phyloP scores from a whole-genome alignment of 2,113 vertebrate genomes.

The Hippocampus mohnikei region DNA sequence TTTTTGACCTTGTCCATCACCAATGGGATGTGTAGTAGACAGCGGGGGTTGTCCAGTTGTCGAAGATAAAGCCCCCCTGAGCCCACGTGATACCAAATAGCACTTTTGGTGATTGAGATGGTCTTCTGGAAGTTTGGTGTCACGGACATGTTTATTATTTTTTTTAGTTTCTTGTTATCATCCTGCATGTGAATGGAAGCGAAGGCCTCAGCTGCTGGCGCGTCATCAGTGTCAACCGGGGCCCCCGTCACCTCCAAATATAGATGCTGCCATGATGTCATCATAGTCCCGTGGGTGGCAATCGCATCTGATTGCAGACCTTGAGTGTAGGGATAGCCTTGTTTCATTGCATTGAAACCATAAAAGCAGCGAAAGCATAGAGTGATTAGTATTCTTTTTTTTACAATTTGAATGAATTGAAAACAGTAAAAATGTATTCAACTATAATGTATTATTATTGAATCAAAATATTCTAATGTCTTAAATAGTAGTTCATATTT shows the following conservation, averaged over 20 bases:
- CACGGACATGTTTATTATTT: constrained; percentile 18
- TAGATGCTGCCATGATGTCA: constrained; percentile 62
- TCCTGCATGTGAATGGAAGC: constrained; percentile 9
- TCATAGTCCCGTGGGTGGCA: constrained; percentile 23
- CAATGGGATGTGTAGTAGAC: constrained; percentile 15
- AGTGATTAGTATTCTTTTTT: too few relatives aligned
- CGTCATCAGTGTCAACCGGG: constrained; percentile 52
- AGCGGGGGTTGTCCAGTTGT: constrained; percentile 33
- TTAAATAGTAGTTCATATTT: too few relatives aligned
- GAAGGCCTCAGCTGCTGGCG: constrained; percentile 58
- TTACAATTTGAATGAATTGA: too few relatives aligned
- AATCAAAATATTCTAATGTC: too few relatives aligned
- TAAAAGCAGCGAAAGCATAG: too few relatives aligned
- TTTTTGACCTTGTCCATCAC: constrained; percentile 1
- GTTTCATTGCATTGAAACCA: too few relatives aligned
- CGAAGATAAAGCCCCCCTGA: constrained; percentile 41
- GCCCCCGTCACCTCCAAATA: constrained; percentile 59
- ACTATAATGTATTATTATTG: too few relatives aligned
- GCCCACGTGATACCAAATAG: constrained; percentile 31
- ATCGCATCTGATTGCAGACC: constrained; percentile 44
- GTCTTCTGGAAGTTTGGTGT: constrained; percentile 2
- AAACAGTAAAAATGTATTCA: too few relatives aligned
- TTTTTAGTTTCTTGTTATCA: constrained; percentile 10
- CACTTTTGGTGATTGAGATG: constrained; percentile 38
- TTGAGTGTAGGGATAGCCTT: too few relatives aligned